phyloP scores from a whole-genome alignment of 2,888 invertebrate genomes.

The Apotomis turbidana region DNA sequence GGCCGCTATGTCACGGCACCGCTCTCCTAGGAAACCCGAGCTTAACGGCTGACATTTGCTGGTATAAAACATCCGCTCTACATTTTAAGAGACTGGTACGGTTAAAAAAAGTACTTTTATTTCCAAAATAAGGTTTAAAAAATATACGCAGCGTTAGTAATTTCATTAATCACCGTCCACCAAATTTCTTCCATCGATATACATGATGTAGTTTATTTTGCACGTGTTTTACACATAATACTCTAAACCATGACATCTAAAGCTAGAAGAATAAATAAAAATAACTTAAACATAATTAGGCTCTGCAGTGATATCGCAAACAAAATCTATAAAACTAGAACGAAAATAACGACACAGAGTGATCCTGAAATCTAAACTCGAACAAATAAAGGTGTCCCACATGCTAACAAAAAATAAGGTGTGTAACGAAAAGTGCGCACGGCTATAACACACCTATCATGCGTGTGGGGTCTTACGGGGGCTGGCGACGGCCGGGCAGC shows the following conservation, averaged over 20 bases:
- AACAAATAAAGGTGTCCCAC: constrained; percentile 31
- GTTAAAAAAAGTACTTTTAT: no score
- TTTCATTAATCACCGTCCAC: neutral
- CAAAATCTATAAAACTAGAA: constrained; percentile 15
- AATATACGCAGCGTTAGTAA: no score
- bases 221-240: neutral
- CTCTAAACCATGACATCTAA: neutral
- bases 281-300: constrained; percentile 26
- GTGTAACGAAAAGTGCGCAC: constrained; percentile 51
- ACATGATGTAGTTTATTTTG: neutral
- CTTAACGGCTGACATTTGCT: no score
- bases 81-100: no score
- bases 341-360: constrained; percentile 18
- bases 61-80: no score
- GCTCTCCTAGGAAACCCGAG: no score
- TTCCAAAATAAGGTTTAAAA: no score
- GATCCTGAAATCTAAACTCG: constrained; percentile 14
- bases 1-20: no score
- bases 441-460: constrained; percentile 78
- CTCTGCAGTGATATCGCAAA: constrained; percentile 35
- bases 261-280: constrained; percentile 7
- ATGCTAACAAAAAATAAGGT: constrained; percentile 34
- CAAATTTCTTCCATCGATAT: neutral
- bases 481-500: constrained; percentile 44
- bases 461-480: constrained; percentile 72